Percentiles rank a stretch among this genome's conserved stretches.
phyloP scores from a whole-genome alignment of 2,113 vertebrate species.

The Notarius lentiginosus region DNA sequence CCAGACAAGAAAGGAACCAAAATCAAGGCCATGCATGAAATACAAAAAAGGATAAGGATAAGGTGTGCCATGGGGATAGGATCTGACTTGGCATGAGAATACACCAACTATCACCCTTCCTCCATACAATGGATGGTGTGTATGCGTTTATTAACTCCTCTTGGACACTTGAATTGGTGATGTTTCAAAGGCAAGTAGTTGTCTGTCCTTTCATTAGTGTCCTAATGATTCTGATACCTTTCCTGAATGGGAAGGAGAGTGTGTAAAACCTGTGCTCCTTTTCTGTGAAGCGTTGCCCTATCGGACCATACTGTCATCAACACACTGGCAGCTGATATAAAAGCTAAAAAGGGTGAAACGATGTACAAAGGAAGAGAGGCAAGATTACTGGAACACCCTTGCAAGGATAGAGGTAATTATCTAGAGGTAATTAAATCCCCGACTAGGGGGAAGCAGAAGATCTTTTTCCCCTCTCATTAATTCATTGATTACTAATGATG shows the following conservation, averaged over 20 bases:
- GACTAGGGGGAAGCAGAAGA: slow-evolving; percentile 11
- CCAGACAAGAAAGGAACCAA: not conserved
- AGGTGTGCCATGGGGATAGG: not conserved
- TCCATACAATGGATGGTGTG: not conserved
- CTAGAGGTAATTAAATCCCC: slow-evolving; percentile 36
- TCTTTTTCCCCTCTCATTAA: slow-evolving; percentile 32
- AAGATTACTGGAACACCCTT: slow-evolving; percentile 15
- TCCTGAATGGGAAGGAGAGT: slow-evolving; percentile 29
- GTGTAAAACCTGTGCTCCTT: slow-evolving; percentile 21
- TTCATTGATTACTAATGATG: slow-evolving; percentile 35
- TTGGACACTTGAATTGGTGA: slow-evolving; percentile 54
- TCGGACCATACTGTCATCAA: not conserved
- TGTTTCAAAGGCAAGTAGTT: slow-evolving; percentile 43
- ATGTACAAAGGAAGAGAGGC: not conserved
- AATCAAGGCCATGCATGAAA: not conserved
- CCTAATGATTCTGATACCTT: slow-evolving; percentile 51
- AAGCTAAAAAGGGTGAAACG: not conserved
- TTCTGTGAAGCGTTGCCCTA: slow-evolving; percentile 26
- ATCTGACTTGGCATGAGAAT: slow-evolving; percentile 18
- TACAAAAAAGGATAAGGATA: not conserved
- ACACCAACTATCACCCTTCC: slow-evolving; percentile 29
- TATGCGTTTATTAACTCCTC: slow-evolving; percentile 58
- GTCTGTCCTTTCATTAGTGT: slow-evolving; percentile 56
- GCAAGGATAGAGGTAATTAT: slow-evolving; percentile 18
- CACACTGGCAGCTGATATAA: not conserved